These are phyloP conservation scores for Prorops nasuta DNA, from an alignment of 1,140 invertebrate species.

Conservation along the genomic window DNA sequence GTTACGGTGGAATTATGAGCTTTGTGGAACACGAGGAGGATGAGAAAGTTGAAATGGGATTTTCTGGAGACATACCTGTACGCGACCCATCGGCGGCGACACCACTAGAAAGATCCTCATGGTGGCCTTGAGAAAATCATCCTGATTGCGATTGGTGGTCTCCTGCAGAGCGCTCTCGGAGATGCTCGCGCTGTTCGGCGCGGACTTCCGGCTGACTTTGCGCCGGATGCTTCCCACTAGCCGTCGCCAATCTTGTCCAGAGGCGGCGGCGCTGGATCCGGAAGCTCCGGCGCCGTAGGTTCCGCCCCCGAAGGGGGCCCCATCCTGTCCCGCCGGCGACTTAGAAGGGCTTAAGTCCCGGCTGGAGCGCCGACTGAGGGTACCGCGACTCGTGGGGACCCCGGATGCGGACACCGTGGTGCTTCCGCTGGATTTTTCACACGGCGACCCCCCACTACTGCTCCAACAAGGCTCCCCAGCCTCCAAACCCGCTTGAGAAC, in stretches of 20 bases:
- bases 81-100: conserved; percentile 63
- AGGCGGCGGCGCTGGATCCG: conserved; percentile 14
- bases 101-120: conserved; percentile 69
- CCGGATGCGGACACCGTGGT: conserved; percentile 49
- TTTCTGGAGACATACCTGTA: conserved; percentile 65
- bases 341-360: conserved; percentile 47
- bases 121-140: conserved; percentile 63
- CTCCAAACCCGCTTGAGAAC: conserved; percentile 6
- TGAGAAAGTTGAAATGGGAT: too few species aligned
- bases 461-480: conserved; percentile 11
- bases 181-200: conserved; percentile 36
- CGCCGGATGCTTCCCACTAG: conserved; percentile 52
- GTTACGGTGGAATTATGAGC: too few species aligned
- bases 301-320: conserved; percentile 17
- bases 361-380: conserved; percentile 41
- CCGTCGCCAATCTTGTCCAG: conserved; percentile 52
- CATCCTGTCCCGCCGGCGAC: conserved; percentile 21
- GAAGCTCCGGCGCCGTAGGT: conserved; percentile 17
- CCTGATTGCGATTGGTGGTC: conserved; percentile 42
- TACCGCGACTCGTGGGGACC: conserved; percentile 39
- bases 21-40: too few species aligned
- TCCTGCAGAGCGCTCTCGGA: conserved; percentile 32
- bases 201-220: conserved; percentile 43
- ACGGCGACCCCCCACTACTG: conserved; percentile 18
- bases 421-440: too few species aligned